These are phyloP conservation scores for Drosophila baimaii DNA, from an alignment of 1,140 invertebrate species.

Conservation along the genomic window DNA sequence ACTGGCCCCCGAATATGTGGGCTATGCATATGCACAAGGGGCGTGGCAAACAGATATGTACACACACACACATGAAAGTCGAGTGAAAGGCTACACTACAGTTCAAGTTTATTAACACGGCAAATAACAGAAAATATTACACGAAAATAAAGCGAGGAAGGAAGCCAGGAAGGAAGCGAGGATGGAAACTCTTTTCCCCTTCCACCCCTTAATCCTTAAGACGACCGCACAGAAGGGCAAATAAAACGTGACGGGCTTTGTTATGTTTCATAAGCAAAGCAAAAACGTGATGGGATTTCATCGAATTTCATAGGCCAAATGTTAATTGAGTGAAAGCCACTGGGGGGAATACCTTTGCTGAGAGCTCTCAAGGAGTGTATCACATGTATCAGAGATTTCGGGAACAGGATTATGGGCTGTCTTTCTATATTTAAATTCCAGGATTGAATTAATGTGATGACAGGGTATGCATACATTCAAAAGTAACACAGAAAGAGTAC, in stretches of 20 bases:
- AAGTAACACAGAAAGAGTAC: no score
- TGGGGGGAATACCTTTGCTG: background rate
- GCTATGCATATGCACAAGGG: conserved; percentile 40
- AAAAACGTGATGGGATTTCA: conserved; percentile 41
- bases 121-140: conserved; percentile 51
- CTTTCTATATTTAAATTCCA: no score
- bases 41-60: conserved; percentile 29
- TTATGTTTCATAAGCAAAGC: conserved; percentile 47
- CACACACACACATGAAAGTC: background rate
- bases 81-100: conserved; percentile 9
- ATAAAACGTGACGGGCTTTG: conserved; percentile 45
- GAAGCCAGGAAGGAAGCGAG: no score
- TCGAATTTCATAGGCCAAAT: conserved; percentile 27
- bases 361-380: background rate
- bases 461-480: no score
- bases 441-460: background rate
- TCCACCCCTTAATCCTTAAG: conserved; percentile 8
- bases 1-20: conserved; percentile 19
- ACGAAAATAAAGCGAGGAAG: conserved; percentile 15
- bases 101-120: conserved; percentile 45
- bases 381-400: background rate
- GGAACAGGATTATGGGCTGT: background rate
- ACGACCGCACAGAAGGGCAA: conserved; percentile 22
- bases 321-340: conserved; percentile 26
- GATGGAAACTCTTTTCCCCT: no score